A percentile compares a stretch with the other conserved stretches of the same genome.
Conservation (phyloP, 2,888 invertebrate genomes). For the Diachrysia chrysitis region DNA sequence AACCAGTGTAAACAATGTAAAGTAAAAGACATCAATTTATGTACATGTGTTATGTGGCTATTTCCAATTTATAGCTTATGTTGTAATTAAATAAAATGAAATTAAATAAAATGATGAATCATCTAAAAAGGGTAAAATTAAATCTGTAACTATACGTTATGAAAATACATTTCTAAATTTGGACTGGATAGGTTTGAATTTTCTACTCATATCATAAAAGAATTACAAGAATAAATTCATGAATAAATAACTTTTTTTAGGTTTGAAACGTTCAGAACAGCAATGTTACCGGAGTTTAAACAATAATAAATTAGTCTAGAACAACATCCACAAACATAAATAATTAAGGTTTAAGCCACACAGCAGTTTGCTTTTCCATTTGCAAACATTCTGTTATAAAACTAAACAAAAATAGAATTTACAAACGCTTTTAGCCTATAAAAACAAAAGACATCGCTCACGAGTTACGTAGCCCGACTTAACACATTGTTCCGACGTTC, state of each 20-base stretch:
- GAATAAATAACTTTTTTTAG: not conserved
- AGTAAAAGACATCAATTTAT: slow-evolving; percentile 28
- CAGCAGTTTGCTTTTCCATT: slow-evolving; percentile 43
- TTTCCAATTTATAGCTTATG: not conserved
- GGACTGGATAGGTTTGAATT: not conserved
- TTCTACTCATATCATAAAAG: not conserved
- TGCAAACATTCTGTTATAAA: slow-evolving; percentile 51
- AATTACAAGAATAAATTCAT: not conserved
- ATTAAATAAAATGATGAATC: not conserved
- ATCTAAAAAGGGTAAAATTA: not conserved
- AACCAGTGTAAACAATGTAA: slow-evolving; percentile 62
- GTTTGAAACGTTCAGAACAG: not conserved
- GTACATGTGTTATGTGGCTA: slow-evolving; percentile 9
- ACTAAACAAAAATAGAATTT: slow-evolving; percentile 55
- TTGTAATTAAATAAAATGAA: not conserved
- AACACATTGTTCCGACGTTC: slow-evolving; percentile 71
- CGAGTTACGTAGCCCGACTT: slow-evolving; percentile 50
- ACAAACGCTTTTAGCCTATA: slow-evolving; percentile 50
- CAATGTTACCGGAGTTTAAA: not conserved
- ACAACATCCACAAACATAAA: slow-evolving; percentile 35
- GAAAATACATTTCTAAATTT: not conserved
- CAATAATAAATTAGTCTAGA: slow-evolving; percentile 2
- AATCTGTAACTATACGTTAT: not conserved
- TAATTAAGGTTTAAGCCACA: slow-evolving; percentile 47
- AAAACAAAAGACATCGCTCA: slow-evolving; percentile 56